These are phyloP conservation scores for Sicus ferrugineus DNA, from an alignment of 2,888 invertebrate species.

Conservation along the genomic window DNA sequence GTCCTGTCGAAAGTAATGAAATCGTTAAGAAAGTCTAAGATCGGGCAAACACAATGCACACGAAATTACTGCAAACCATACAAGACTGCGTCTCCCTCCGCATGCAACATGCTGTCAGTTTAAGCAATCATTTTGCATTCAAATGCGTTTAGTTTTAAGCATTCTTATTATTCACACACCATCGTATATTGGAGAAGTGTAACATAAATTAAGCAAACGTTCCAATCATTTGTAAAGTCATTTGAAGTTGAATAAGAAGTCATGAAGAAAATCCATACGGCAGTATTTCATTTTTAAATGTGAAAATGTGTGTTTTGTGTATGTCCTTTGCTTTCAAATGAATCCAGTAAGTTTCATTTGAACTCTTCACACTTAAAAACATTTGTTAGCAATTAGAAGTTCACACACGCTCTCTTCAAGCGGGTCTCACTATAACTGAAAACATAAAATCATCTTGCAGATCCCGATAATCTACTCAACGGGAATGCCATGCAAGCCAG, in stretches of 20 bases:
- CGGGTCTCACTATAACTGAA: constrained; percentile 37
- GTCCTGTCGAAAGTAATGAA: constrained; percentile 46
- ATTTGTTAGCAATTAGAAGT: background rate
- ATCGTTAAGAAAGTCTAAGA: background rate
- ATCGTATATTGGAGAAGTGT: background rate
- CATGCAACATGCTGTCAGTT: background rate
- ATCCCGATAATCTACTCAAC: constrained; percentile 66
- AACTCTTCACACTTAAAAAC: background rate
- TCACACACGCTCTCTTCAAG: background rate
- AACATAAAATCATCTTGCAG: constrained; percentile 56
- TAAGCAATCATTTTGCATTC: background rate
- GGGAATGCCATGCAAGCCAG: constrained; percentile 76
- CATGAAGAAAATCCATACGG: background rate
- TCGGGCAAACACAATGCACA: constrained; percentile 36
- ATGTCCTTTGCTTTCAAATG: constrained; percentile 33
- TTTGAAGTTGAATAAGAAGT: constrained; percentile 18
- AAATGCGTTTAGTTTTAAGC: background rate
- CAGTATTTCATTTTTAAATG: constrained; percentile 15
- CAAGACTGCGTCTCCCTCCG: background rate
- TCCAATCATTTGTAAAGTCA: constrained; percentile 4
- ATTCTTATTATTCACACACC: background rate
- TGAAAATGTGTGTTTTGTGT: constrained; percentile 37
- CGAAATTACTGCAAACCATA: too few relatives aligned
- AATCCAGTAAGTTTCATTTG: constrained; percentile 18
- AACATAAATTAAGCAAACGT: background rate